phyloP scores from a whole-genome alignment of 2,888 invertebrate species.

The Patella depressa region DNA sequence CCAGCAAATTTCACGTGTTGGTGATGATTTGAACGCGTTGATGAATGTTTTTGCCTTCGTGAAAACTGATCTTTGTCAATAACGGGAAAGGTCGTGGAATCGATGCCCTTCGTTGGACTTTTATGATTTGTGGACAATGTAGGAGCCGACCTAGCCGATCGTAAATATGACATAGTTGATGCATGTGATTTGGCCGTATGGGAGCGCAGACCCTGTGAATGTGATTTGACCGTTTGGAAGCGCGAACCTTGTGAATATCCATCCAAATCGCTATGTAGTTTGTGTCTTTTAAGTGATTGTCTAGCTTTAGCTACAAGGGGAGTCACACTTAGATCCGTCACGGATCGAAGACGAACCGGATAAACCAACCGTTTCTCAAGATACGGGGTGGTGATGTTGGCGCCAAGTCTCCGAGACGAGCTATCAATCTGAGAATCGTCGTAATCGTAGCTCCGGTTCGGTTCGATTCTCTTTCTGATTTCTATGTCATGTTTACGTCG shows the following conservation, averaged over 20 bases:
- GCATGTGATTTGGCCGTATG: neutral
- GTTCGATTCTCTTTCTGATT: constrained; percentile 53
- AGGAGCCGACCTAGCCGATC: neutral
- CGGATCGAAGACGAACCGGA: constrained; percentile 48
- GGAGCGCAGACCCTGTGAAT: neutral
- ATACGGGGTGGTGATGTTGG: constrained; percentile 53
- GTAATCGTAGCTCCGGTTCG: constrained; percentile 56
- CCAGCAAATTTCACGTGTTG: constrained; percentile 8
- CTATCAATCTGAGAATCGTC: constrained; percentile 56
- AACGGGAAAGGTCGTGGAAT: neutral
- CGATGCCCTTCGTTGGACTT: neutral
- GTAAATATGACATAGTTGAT: neutral
- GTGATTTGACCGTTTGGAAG: neutral
- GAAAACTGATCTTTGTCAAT: neutral
- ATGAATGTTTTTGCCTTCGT: neutral
- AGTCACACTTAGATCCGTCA: constrained; percentile 50
- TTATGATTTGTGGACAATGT: neutral
- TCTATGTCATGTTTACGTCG: constrained; percentile 57
- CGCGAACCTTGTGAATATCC: neutral
- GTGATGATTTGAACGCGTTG: neutral
- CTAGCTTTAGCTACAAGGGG: constrained; percentile 56
- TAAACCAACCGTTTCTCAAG: constrained; percentile 51
- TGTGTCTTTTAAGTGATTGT: constrained; percentile 45
- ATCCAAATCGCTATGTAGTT: constrained; percentile 27
- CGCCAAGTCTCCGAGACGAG: constrained; percentile 54